Evolutionary conservation across 1,140 invertebrate species (phyloP).

Genomic region (Pygmarrhopalites habei): DNA sequence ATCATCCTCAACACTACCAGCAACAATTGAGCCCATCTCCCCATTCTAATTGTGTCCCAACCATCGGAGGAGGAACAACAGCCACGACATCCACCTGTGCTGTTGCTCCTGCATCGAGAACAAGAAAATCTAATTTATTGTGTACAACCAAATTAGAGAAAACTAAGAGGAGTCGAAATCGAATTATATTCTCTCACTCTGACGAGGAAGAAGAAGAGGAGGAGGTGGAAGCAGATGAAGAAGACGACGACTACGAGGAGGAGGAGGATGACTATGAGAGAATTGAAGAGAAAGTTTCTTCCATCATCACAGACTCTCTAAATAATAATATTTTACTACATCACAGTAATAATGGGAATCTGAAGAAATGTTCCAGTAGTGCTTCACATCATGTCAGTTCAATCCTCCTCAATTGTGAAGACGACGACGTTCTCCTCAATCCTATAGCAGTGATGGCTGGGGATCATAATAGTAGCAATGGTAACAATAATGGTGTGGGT

Average conservation of each 20-base stretch:
- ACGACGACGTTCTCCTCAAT: too few species aligned
- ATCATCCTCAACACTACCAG: background rate
- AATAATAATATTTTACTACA: conserved; percentile 14
- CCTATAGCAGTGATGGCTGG: too few species aligned
- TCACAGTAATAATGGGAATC: background rate
- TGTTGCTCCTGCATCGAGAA: too few species aligned
- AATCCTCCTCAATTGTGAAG: background rate
- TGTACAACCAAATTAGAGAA: too few species aligned
- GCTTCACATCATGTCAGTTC: conserved; percentile 5
- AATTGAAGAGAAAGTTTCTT: conserved; percentile 19
- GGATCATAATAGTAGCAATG: too few species aligned
- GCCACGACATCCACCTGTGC: too few species aligned
- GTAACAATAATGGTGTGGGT: too few species aligned
- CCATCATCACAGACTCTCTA: conserved; percentile 30
- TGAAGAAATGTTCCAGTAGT: background rate
- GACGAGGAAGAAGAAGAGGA: conserved; percentile 18
- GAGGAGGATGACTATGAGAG: conserved; percentile 28
- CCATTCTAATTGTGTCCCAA: conserved; percentile 2
- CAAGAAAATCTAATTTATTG: too few species aligned
- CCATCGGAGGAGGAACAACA: background rate
- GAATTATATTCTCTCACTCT: background rate
- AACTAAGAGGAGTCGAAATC: background rate
- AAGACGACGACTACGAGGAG: conserved; percentile 9
- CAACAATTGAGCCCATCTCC: background rate
- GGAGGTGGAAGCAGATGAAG: conserved; percentile 1